Percentiles rank a stretch among this genome's conserved stretches.
phyloP scores from a whole-genome alignment of 2,888 invertebrate species.

The Steinernema hermaphroditum region DNA sequence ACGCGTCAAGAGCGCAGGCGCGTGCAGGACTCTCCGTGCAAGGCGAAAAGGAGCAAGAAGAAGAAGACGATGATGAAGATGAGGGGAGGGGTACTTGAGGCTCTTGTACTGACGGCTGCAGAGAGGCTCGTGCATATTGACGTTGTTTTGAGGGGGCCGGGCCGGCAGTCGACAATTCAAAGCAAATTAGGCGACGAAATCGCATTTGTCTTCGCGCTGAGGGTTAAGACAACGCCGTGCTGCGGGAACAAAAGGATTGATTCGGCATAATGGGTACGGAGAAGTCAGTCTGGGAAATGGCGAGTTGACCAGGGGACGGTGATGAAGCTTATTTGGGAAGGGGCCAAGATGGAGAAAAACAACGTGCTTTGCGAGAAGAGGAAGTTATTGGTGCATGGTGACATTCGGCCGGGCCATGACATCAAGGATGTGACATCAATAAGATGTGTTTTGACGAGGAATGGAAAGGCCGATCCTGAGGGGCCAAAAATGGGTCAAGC shows the following conservation, averaged over 20 bases:
- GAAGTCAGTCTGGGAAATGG: too few relatives aligned
- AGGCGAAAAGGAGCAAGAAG: background rate
- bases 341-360: too few relatives aligned
- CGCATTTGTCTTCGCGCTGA: conserved; percentile 14
- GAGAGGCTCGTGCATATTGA: background rate
- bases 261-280: too few relatives aligned
- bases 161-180: background rate
- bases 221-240: conserved; percentile 4
- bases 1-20: background rate
- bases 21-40: background rate
- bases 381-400: too few relatives aligned
- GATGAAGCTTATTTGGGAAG: too few relatives aligned
- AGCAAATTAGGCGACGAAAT: conserved; percentile 27
- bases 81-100: background rate
- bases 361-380: too few relatives aligned
- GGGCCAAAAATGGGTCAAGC: too few relatives aligned
- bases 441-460: too few relatives aligned
- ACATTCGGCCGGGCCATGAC: too few relatives aligned
- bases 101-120: background rate
- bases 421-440: too few relatives aligned
- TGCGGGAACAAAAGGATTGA: background rate
- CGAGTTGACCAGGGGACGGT: too few relatives aligned
- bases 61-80: conserved; percentile 2
- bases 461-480: too few relatives aligned
- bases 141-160: background rate